These are phyloP conservation scores for Ischnus inquisitorius DNA, from an alignment of 2,888 invertebrate genomes.

Conservation along the genomic window DNA sequence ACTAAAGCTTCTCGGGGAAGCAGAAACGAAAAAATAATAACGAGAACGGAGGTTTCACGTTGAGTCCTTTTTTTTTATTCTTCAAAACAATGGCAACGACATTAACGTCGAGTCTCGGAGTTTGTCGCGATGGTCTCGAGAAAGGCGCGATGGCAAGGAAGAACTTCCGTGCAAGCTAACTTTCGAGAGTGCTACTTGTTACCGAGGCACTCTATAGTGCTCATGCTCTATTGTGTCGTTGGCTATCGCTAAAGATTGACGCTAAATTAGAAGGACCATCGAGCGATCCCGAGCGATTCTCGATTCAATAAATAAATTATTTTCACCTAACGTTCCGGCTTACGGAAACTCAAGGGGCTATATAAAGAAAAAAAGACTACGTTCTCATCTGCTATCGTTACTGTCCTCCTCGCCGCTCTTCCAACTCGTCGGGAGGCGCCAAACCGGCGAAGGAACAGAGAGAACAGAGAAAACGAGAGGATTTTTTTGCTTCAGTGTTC, in stretches of 20 bases:
- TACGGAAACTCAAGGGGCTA: slow-evolving; percentile 40
- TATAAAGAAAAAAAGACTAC: slow-evolving; percentile 50
- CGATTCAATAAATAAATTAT: slow-evolving; percentile 58
- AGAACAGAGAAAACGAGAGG: slow-evolving; percentile 16
- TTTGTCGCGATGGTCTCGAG: slow-evolving; percentile 41
- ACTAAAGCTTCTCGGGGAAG: no score
- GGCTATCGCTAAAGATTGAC: slow-evolving; percentile 73
- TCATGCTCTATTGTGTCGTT: slow-evolving; percentile 76
- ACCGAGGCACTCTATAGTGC: slow-evolving; percentile 80
- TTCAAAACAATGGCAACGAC: slow-evolving; percentile 6
- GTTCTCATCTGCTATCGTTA: slow-evolving; percentile 15
- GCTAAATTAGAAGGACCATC: slow-evolving; percentile 62
- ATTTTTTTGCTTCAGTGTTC: slow-evolving; percentile 1
- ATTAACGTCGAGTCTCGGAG: slow-evolving; percentile 9
- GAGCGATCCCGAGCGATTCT: slow-evolving; percentile 45
- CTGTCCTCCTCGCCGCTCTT: slow-evolving; percentile 2
- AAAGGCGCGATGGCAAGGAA: slow-evolving; percentile 74
- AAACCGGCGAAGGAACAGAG: slow-evolving; percentile 12
- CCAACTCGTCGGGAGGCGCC: not conserved
- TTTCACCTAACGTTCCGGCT: slow-evolving; percentile 34
- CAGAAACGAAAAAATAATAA: slow-evolving; percentile 5
- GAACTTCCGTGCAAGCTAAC: slow-evolving; percentile 81
- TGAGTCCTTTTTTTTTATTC: slow-evolving; percentile 7
- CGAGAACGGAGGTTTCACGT: not conserved
- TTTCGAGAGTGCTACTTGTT: slow-evolving; percentile 82